Evolutionary conservation across 2,888 invertebrate genomes (phyloP).

Genomic region (Zaprionus lineosus): DNA sequence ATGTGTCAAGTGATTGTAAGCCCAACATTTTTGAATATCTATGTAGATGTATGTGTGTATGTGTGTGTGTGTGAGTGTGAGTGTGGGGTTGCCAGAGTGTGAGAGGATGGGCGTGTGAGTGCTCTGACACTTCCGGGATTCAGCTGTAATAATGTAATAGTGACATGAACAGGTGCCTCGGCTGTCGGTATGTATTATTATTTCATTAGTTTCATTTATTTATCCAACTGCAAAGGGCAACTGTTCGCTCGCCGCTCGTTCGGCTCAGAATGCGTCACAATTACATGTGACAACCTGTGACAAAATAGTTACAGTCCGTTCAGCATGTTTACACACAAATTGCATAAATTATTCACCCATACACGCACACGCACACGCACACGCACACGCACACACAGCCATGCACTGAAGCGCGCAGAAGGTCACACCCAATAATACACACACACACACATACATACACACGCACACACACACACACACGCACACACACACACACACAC

Average conservation of each 20-base stretch:
- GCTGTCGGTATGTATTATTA: slow-evolving; percentile 32
- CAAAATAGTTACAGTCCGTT: slow-evolving; percentile 47
- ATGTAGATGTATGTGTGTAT: no score
- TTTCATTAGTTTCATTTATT: slow-evolving; percentile 61
- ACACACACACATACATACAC: slow-evolving; percentile 1
- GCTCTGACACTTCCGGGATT: no score
- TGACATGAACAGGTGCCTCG: background rate
- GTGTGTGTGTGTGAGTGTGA: no score
- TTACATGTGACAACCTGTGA: slow-evolving; percentile 55
- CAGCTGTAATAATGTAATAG: background rate
- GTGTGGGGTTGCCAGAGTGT: no score
- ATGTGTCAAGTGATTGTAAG: no score
- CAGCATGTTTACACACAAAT: slow-evolving; percentile 39
- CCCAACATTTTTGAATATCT: no score
- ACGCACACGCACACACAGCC: background rate
- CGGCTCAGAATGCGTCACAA: slow-evolving; percentile 31
- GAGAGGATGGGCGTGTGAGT: no score
- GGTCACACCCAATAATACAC: no score
- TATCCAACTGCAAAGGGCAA: slow-evolving; percentile 53
- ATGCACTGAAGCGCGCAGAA: no score
- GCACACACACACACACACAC: no score
- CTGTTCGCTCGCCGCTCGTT: no score
- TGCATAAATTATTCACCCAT: slow-evolving; percentile 40
- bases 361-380: background rate
- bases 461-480: no score